Conservation (phyloP, 2,113 vertebrate species). For the Catagonus wagneri region DNA sequence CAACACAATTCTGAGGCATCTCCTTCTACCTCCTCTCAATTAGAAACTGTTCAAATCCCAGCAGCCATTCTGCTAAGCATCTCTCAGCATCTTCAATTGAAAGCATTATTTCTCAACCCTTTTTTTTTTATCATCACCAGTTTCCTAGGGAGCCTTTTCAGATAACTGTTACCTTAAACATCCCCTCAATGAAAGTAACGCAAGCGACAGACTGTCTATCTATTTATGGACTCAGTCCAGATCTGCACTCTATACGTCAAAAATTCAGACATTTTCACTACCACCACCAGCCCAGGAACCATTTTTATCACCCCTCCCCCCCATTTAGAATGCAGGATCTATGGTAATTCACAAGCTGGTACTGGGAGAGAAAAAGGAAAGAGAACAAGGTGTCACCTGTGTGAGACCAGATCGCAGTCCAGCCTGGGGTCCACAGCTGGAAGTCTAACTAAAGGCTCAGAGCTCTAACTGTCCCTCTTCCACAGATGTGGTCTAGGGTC, state of each 20-base stretch:
- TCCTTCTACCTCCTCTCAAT: neutral
- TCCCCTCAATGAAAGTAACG: neutral
- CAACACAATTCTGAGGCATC: neutral
- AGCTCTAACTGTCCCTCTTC: neutral
- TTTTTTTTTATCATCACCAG: neutral
- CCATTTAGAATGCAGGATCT: neutral
- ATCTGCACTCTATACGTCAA: neutral
- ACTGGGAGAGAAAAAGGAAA: too few species aligned
- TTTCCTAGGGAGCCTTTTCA: neutral
- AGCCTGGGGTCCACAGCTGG: neutral
- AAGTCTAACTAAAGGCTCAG: neutral
- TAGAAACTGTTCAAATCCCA: neutral
- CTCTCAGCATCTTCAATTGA: neutral
- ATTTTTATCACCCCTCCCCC: neutral
- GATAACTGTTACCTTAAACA: neutral
- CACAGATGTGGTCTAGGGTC: neutral
- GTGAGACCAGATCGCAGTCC: neutral
- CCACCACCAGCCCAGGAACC: neutral
- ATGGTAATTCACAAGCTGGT: neutral
- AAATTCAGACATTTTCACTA: neutral
- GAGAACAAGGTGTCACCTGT: neutral
- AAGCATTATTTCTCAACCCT: neutral
- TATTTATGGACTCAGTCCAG: neutral
- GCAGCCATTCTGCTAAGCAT: neutral
- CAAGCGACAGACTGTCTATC: neutral